These are phyloP conservation scores for Apamea crenata DNA, from an alignment of 2,888 invertebrate species.

Conservation along the genomic window DNA sequence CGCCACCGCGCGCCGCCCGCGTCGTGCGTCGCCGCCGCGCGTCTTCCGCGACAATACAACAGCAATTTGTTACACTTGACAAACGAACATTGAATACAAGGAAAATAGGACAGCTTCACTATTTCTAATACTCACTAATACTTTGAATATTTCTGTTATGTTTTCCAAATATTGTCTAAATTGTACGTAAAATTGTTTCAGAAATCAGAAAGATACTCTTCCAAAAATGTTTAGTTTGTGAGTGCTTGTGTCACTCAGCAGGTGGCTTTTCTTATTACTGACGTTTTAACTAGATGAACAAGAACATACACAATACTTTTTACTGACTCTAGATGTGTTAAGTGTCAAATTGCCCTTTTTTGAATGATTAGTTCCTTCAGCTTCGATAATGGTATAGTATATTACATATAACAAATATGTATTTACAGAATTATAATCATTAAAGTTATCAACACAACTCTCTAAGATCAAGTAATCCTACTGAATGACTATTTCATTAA, in stretches of 20 bases:
- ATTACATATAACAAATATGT: too few species aligned
- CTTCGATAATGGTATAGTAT: too few species aligned
- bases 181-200: too few species aligned
- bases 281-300: too few species aligned
- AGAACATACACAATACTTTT: background rate
- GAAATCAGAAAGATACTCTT: background rate
- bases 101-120: background rate
- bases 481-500: too few species aligned
- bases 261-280: slow-evolving; percentile 8
- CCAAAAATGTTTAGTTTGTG: background rate
- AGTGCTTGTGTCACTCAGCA: slow-evolving; percentile 28
- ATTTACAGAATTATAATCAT: too few species aligned
- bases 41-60: background rate
- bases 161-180: slow-evolving; percentile 3
- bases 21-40: background rate
- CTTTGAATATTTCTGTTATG: background rate
- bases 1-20: background rate
- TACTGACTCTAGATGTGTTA: too few species aligned
- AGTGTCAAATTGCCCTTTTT: too few species aligned
- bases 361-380: too few species aligned
- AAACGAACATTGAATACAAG: background rate
- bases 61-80: slow-evolving; percentile 8
- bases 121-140: too few species aligned
- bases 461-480: too few species aligned
- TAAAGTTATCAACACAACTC: too few species aligned